These are phyloP conservation scores for Lepeophtheirus nordmannii DNA, from an alignment of 2,888 invertebrate genomes.

Conservation along the genomic window DNA sequence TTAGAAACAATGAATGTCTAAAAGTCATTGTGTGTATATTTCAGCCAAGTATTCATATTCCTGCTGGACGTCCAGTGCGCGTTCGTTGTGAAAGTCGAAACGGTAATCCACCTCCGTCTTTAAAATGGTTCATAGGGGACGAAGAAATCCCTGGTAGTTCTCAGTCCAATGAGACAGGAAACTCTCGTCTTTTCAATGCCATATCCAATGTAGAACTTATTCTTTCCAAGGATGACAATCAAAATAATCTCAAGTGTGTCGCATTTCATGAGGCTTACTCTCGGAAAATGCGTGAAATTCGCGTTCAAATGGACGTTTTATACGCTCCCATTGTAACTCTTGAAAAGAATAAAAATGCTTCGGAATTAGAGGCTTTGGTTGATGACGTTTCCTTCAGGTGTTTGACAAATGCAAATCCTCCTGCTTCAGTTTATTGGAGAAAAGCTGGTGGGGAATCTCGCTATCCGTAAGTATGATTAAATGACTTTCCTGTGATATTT, in stretches of 20 bases:
- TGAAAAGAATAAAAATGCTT: neutral
- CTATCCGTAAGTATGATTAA: neutral
- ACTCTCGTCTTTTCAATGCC: conserved; percentile 13
- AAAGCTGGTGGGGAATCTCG: conserved; percentile 20
- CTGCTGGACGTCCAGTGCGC: neutral
- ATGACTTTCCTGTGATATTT: neutral
- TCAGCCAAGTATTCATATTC: conserved; percentile 5
- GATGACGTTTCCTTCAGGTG: conserved; percentile 14
- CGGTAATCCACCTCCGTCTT: conserved; percentile 18
- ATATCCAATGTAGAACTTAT: conserved; percentile 1
- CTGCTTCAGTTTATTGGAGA: conserved; percentile 20
- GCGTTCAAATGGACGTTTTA: conserved; percentile 11
- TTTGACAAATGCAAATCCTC: conserved; percentile 20
- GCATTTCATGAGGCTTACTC: conserved; percentile 21
- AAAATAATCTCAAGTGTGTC: conserved; percentile 5
- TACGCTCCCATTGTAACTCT: conserved; percentile 16
- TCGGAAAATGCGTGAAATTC: conserved; percentile 10
- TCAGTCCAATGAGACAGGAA: conserved; percentile 22
- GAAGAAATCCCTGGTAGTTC: neutral
- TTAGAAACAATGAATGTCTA: no score
- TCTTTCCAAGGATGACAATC: conserved; percentile 7
- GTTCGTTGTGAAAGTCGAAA: conserved; percentile 20
- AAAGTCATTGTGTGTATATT: neutral
- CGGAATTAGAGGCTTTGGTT: conserved; percentile 11
- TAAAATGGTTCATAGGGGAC: conserved; percentile 20